Evolutionary conservation across 2,888 invertebrate genomes (phyloP), one percentile per base, ranked within the genome.

Genomic region (Coenonympha arcania): DNA sequence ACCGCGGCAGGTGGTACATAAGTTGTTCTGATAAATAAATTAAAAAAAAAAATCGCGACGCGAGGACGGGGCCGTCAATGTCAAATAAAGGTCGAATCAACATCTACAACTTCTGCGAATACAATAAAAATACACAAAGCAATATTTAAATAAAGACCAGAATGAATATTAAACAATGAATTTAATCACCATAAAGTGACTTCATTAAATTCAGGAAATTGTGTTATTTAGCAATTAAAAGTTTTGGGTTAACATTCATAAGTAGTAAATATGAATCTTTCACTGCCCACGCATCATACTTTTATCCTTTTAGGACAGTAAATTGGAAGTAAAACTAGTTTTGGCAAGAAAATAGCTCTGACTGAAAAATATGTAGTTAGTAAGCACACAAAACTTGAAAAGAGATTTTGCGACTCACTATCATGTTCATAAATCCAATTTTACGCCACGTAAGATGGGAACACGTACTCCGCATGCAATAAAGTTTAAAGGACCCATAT

Each of bases 1-100:
- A 84, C 79, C 83, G 76, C 71, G 77, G 84, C 85, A 86, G 85
- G 85, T 85, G 85, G 80, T 76, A 76, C 65, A 75, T 72, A 79
- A 77, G 76, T 74, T 73, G 73, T 40, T n/a, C 73, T 73, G 73
- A 71, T 76, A 77, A 76, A 76, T 74, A 76, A 71, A 68, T 71
- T 66, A 61, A 62, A 63, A 76, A 76, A 79, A 81, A 83, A 83
- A 82, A 73, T 66, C 63, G 61, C 65, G 63, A 66, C 60, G 56
- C 65, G 69, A 67, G 66, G 64, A 59, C 64, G 59, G 60, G 52
- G 62, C 53, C 60, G 56, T 54, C 81, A 84, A 86, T 81, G 84
- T 83, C 85, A 79, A 77, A 73, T 75, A 78, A 71, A 85, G 84
- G 85, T 83, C 82, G 71, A 57, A 50, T 34, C 63, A 61, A 56